Base-by-base conservation (phyloP, 1,140 invertebrate species). In the Drosophila persimilis region DNA sequence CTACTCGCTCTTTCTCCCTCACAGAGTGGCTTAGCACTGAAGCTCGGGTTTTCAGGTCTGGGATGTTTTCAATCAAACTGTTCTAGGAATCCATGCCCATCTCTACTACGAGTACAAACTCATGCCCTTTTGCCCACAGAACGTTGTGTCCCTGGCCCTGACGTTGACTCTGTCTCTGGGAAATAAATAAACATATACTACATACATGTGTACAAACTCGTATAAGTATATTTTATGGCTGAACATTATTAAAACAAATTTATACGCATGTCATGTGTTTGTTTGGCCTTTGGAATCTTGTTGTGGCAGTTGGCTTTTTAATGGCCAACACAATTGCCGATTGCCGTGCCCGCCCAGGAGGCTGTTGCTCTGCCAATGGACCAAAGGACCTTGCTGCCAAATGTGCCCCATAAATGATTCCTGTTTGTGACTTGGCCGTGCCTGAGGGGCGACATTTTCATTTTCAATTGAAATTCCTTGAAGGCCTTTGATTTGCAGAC, bases 241-340 rank as follows among this genome's bases (percentile, higher is more conserved):
- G 65, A 46, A 80, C 63, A 71, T 81, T 83, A 81, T 78, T 81
- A 81, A 83, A 83, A 80, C 78, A 81, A 80, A 80, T 83, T 70
- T 83, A 77, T 78, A 54, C 56, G 59, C 62, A 58, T 48, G 24
- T 24, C 7, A 39, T 39, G 35, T 51, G n/a, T 61, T 69, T 9
- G 46, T 15, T 45, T 58, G 55, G 45, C 11, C 5, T 13, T 45
- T 80, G 59, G 56, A 60, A 67, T 61, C 77, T 69, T 58, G 54
- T 39, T 73, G 62, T 65, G 67, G 47, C 78, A 77, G 75, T 81
- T 81, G 78, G 62, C 63, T 69, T 72, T 80, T 81, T 77, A 81
- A 77, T 77, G 79, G 67, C 52, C 69, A 57, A 50, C 59, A 73
- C 58, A 81, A 81, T 69, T 73, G 72, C 47, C 46, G 43, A 46